These are phyloP conservation scores for Caenorhabditis sinica DNA, from an alignment of 2,888 invertebrate genomes.

Conservation along the genomic window DNA sequence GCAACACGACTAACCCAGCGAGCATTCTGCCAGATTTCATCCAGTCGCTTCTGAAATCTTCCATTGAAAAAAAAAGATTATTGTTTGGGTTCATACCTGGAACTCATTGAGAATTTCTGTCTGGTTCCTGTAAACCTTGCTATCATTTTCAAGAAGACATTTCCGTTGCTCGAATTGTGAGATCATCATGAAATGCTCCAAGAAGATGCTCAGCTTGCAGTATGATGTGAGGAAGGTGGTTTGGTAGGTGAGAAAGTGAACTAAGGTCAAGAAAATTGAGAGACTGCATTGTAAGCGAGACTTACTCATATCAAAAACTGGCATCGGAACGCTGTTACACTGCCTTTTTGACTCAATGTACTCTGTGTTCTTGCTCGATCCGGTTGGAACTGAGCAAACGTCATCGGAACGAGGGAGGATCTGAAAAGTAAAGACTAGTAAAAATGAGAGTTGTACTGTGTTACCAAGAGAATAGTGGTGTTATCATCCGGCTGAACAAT, in stretches of 20 bases:
- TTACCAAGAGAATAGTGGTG: conserved; percentile 92
- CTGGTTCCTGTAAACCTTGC: conserved; percentile 77
- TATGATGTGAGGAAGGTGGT: conserved; percentile 93
- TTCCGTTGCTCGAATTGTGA: conserved; percentile 80
- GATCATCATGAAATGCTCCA: conserved; percentile 89
- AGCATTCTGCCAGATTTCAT: conserved; percentile 93
- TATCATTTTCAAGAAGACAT: conserved; percentile 78
- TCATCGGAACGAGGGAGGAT: conserved; percentile 80
- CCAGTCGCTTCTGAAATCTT: conserved; percentile 87
- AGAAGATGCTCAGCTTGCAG: conserved; percentile 93
- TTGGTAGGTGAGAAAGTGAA: conserved; percentile 95
- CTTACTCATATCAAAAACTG: conserved; percentile 87
- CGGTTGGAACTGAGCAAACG: conserved; percentile 90
- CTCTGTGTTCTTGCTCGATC: conserved; percentile 86
- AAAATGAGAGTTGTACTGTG: no score
- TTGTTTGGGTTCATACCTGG: conserved; percentile 86
- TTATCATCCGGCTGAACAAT: conserved; percentile 94
- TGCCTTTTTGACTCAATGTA: conserved; percentile 90
- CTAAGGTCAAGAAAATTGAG: conserved; percentile 91
- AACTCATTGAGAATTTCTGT: conserved; percentile 88
- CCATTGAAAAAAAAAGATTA: not conserved
- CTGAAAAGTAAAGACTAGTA: conserved; percentile 50
- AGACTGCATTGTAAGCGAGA: conserved; percentile 44
- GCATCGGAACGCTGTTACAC: conserved; percentile 92
- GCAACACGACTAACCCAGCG: conserved; percentile 98